Percentiles rank a stretch among this genome's conserved stretches.
These are phyloP conservation scores for Craseonycteris thonglongyai DNA, from an alignment of 2,113 vertebrate species.

Conservation along the genomic window DNA sequence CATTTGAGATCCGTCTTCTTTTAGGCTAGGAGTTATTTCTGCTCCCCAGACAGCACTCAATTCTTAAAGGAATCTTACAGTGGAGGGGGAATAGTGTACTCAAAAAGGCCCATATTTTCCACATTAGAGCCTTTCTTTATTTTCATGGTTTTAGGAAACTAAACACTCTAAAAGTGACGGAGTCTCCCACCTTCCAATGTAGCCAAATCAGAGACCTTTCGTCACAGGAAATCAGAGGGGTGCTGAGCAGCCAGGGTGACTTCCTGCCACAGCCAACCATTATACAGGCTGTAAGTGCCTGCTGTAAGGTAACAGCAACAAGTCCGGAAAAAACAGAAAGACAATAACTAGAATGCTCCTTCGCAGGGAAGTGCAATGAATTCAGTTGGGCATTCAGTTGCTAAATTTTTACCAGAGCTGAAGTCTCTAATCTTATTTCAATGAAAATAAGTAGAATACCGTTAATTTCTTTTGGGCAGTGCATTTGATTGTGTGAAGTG, in stretches of 20 bases:
- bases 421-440: constrained; percentile 62
- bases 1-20: constrained; percentile 40
- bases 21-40: constrained; percentile 34
- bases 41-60: neutral
- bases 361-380: constrained; percentile 53
- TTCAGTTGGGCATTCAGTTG: constrained; percentile 45
- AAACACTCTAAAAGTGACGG: neutral
- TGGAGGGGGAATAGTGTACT: neutral
- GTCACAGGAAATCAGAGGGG: neutral
- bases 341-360: constrained; percentile 54
- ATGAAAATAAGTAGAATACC: constrained; percentile 62
- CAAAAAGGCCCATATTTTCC: neutral
- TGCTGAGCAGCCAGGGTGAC: neutral
- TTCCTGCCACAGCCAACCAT: neutral
- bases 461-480: constrained; percentile 53
- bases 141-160: neutral
- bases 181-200: neutral
- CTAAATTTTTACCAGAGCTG: constrained; percentile 48
- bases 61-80: neutral
- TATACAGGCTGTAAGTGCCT: neutral
- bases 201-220: neutral
- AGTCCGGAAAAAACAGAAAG: constrained; percentile 49
- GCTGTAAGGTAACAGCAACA: neutral
- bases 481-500: constrained; percentile 52
- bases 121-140: neutral